Percentiles rank a stretch among this genome's conserved stretches.
These are phyloP conservation scores for Marmota flaviventris DNA, from an alignment of 2,113 vertebrate species.

Conservation along the genomic window DNA sequence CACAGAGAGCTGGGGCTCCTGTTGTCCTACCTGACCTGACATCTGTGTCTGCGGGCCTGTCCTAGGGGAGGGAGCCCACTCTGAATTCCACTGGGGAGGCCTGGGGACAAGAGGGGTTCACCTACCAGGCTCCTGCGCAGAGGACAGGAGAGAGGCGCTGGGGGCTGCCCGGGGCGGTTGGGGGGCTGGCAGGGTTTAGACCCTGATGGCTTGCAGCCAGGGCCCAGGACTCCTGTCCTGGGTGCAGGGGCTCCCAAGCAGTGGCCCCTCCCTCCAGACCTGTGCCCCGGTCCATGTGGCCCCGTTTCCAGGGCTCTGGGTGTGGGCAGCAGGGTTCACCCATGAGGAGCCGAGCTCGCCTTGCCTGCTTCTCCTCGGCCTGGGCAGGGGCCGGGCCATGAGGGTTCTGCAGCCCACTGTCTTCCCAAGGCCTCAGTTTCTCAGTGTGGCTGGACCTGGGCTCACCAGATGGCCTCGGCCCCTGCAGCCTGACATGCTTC, in stretches of 20 bases:
- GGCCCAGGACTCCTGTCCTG: background rate
- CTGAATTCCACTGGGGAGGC: too few relatives aligned
- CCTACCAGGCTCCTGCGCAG: too few relatives aligned
- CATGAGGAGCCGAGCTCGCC: rapidly evolving
- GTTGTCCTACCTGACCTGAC: too few relatives aligned
- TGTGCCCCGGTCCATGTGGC: rapidly evolving
- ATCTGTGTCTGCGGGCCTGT: too few relatives aligned
- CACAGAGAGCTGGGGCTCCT: too few relatives aligned
- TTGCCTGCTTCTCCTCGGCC: background rate
- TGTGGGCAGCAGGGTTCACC: background rate
- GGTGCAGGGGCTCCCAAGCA: background rate
- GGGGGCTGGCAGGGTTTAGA: background rate
- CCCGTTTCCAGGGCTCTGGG: background rate
- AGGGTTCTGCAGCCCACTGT: background rate
- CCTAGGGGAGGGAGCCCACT: too few relatives aligned
- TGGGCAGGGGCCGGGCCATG: rapidly evolving
- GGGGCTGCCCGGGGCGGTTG: too few relatives aligned
- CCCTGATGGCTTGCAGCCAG: background rate
- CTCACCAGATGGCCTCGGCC: background rate
- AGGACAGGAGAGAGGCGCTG: too few relatives aligned
- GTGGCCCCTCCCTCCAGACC: too few relatives aligned
- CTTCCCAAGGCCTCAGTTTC: too few relatives aligned
- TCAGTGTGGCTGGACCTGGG: rapidly evolving
- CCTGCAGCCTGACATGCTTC: background rate
- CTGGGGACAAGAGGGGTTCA: too few relatives aligned